These are phyloP conservation scores for Dinoponera quadriceps DNA, from an alignment of 1,140 invertebrate genomes.

Conservation along the genomic window DNA sequence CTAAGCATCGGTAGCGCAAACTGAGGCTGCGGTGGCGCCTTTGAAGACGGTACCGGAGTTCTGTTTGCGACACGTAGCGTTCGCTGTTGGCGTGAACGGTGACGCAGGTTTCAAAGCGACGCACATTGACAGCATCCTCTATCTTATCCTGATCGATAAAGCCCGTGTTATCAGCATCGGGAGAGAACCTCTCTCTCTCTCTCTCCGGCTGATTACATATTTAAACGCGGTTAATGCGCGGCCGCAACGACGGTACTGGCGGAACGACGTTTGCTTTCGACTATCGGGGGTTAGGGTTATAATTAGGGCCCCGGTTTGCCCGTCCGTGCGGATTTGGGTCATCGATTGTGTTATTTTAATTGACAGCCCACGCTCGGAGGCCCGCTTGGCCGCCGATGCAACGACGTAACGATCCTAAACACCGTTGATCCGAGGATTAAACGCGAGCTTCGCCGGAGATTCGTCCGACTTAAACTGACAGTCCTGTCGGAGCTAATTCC, in stretches of 20 bases:
- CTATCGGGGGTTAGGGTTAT: neutral
- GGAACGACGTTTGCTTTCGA: neutral
- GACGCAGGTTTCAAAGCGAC: constrained; percentile 42
- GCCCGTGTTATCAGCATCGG: neutral
- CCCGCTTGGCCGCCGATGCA: neutral
- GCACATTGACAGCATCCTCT: constrained; percentile 31
- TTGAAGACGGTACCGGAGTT: constrained; percentile 45
- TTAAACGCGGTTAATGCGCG: constrained; percentile 19
- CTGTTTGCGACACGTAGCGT: constrained; percentile 48
- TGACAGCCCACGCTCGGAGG: neutral
- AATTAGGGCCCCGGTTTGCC: constrained; percentile 15
- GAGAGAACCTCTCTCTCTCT: neutral
- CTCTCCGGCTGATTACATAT: constrained; percentile 20
- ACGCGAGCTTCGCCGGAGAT: neutral
- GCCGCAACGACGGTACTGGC: neutral
- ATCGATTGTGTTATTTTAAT: constrained; percentile 35
- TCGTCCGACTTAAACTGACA: constrained; percentile 11
- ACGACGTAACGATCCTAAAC: constrained; percentile 8
- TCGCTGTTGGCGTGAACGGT: constrained; percentile 7
- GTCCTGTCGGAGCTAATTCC: neutral
- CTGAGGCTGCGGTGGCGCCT: constrained; percentile 38
- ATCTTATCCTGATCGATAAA: constrained; percentile 45
- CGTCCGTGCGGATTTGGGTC: neutral
- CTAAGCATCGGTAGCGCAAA: constrained; percentile 42
- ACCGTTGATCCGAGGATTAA: constrained; percentile 28